Evolutionary conservation across 2,797 vertebrate genomes (phyloP).

Genomic region (Chromobotia macracanthus): DNA sequence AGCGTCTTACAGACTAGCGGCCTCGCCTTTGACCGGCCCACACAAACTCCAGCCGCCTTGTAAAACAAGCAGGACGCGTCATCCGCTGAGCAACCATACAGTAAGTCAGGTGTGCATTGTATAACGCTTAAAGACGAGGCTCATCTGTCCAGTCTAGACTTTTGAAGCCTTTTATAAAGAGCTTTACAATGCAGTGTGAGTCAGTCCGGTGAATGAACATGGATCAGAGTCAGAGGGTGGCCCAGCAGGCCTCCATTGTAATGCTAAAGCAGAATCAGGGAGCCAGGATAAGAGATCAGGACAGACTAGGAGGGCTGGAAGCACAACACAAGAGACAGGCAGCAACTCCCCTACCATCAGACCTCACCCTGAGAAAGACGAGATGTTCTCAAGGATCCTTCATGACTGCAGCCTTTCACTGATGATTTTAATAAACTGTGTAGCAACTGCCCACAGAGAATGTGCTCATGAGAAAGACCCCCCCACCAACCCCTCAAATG

Average conservation of each 20-base stretch:
- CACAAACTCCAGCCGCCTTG: slow-evolving; percentile 54
- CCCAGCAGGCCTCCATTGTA: slow-evolving; percentile 62
- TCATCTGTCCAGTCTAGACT: slow-evolving; percentile 55
- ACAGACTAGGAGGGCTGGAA: slow-evolving; percentile 40
- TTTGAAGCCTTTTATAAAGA: slow-evolving; percentile 63
- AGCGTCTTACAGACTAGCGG: slow-evolving; percentile 30
- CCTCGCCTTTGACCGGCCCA: slow-evolving; percentile 39
- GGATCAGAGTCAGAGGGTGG: slow-evolving; percentile 54
- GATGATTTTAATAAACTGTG: slow-evolving; percentile 14
- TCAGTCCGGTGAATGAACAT: slow-evolving; percentile 54
- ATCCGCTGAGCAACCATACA: slow-evolving; percentile 50
- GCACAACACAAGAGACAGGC: slow-evolving; percentile 47
- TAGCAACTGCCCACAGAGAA: background rate
- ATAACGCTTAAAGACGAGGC: slow-evolving; percentile 51
- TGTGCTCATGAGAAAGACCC: background rate
- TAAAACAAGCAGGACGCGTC: slow-evolving; percentile 58
- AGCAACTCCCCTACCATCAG: slow-evolving; percentile 49
- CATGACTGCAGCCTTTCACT: slow-evolving; percentile 18
- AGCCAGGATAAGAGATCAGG: slow-evolving; percentile 61
- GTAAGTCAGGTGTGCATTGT: slow-evolving; percentile 58
- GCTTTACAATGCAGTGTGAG: slow-evolving; percentile 58
- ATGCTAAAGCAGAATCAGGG: slow-evolving; percentile 57
- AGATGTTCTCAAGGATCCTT: slow-evolving; percentile 19
- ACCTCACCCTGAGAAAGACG: slow-evolving; percentile 22
- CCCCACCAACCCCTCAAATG: too few relatives aligned